Evolutionary conservation across 2,797 vertebrate species (phyloP).

Genomic region (Galagoides demidoff): DNA sequence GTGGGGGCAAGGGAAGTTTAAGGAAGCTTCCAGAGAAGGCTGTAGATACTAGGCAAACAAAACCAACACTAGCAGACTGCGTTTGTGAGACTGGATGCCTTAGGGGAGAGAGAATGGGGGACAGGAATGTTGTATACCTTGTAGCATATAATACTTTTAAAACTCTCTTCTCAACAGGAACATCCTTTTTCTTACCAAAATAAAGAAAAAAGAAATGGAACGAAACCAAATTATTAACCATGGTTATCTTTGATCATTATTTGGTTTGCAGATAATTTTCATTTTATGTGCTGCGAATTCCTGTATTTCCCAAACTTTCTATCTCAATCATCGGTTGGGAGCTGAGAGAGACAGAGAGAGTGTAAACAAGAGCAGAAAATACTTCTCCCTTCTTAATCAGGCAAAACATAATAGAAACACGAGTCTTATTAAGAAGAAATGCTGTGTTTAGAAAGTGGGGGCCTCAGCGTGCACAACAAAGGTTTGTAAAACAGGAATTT

Average conservation of each 20-base stretch:
- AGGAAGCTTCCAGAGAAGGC: background rate
- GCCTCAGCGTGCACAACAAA: background rate
- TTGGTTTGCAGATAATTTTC: background rate
- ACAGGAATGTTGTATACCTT: background rate
- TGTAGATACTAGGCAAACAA: background rate
- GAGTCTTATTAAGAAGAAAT: background rate
- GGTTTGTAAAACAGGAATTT: background rate
- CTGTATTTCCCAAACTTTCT: background rate
- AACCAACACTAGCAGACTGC: background rate
- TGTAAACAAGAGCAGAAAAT: background rate
- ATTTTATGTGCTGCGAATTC: background rate
- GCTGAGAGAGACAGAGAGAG: background rate
- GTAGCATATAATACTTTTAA: background rate
- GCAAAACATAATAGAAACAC: background rate
- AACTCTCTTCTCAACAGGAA: background rate
- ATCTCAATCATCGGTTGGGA: background rate
- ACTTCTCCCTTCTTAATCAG: background rate
- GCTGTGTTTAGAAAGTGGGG: background rate
- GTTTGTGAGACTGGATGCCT: background rate
- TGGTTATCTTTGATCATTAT: background rate
- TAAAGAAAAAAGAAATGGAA: background rate
- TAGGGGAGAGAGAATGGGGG: background rate
- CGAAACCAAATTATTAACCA: background rate
- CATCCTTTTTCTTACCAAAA: background rate
- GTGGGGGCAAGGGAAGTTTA: background rate